Conservation (phyloP, 1,140 invertebrate species). For the Stegodyphus mimosarum region DNA sequence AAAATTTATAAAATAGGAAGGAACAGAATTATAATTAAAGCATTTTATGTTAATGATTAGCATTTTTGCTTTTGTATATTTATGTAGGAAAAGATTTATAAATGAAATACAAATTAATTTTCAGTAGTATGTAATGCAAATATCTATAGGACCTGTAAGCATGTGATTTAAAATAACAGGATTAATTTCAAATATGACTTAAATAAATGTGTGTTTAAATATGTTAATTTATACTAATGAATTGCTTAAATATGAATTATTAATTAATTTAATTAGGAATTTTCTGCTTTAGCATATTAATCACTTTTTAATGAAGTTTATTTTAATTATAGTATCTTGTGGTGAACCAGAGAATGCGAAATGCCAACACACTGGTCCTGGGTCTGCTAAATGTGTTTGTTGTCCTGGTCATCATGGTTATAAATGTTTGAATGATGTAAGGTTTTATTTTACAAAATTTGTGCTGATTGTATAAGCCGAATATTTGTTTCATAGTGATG, state of each 20-base stretch:
- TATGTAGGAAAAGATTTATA: too few species aligned
- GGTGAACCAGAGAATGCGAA: neutral
- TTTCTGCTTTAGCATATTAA: neutral
- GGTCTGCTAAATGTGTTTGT: neutral
- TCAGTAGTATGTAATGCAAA: neutral
- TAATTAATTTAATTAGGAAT: neutral
- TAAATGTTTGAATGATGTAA: conserved; percentile 6
- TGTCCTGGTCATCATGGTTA: neutral
- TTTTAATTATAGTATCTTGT: neutral
- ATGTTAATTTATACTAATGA: neutral
- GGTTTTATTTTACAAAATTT: too few species aligned
- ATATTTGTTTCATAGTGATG: too few species aligned
- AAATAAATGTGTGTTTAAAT: neutral
- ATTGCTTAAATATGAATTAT: neutral
- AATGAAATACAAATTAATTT: neutral
- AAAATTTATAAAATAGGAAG: too few species aligned
- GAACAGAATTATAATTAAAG: too few species aligned
- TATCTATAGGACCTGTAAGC: neutral
- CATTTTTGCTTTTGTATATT: neutral
- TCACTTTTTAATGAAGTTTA: neutral
- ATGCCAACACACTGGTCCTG: neutral
- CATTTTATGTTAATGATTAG: too few species aligned
- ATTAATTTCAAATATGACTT: neutral
- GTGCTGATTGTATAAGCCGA: too few species aligned
- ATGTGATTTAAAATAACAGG: neutral